A percentile compares a stretch with the other conserved stretches of the same genome.
Conservation (phyloP, 2,888 invertebrate species). For the Metacarcinus magister region DNA sequence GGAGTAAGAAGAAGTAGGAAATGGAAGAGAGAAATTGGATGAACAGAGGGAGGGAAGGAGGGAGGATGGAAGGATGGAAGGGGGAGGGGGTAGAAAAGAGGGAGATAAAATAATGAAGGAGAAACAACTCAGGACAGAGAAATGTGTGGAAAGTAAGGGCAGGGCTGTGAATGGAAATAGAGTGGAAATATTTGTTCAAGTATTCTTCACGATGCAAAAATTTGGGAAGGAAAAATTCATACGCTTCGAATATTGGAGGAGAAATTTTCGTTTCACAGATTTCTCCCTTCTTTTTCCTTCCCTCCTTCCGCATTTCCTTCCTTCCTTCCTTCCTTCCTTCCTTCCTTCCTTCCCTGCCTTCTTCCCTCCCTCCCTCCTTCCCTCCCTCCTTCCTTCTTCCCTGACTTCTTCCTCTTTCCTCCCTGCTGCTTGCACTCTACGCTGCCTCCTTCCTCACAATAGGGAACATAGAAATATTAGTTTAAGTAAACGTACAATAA, state of each 20-base stretch:
- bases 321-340: not conserved
- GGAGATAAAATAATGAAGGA: not conserved
- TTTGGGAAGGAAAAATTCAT: not conserved
- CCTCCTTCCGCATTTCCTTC: not conserved
- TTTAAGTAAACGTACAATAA: too few species aligned
- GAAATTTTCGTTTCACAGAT: not conserved
- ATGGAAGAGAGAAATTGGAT: not conserved
- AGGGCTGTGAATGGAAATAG: not conserved
- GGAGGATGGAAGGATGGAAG: not conserved
- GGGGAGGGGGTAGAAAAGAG: not conserved
- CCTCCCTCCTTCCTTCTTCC: not conserved
- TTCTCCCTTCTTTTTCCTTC: not conserved
- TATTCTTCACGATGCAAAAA: not conserved
- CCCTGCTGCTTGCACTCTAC: too few species aligned
- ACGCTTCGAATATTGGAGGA: not conserved
- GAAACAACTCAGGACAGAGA: not conserved
- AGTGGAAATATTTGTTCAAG: constrained; percentile 10
- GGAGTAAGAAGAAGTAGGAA: not conserved
- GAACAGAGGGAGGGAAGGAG: not conserved
- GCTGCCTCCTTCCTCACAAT: too few species aligned
- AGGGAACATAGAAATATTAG: too few species aligned
- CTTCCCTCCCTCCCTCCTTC: not conserved
- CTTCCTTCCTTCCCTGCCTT: not conserved
- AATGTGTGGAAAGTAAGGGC: not conserved
- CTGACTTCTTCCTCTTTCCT: too few species aligned